A percentile compares a stretch with the other conserved stretches of the same genome.
Conservation (phyloP, 2,113 vertebrate species). For the Eulemur macaco region DNA sequence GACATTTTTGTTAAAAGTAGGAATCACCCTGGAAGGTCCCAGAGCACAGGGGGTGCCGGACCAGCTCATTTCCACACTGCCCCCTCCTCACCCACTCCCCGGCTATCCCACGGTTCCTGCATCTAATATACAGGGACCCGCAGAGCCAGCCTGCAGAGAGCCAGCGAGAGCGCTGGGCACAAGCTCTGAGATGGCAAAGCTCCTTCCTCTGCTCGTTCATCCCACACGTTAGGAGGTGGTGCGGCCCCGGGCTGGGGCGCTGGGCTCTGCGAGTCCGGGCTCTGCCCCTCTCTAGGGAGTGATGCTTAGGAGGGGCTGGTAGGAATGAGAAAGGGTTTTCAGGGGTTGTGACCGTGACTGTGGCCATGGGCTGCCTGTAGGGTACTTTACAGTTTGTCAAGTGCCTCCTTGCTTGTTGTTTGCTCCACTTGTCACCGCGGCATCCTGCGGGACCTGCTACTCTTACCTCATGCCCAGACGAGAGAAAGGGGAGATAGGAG, state of each 20-base stretch:
- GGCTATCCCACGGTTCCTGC: background rate
- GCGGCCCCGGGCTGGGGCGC: no score
- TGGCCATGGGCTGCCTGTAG: rapidly evolving
- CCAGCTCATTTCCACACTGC: background rate
- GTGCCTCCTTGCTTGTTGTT: rapidly evolving
- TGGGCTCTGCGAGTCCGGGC: background rate
- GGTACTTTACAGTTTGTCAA: rapidly evolving
- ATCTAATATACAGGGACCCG: background rate
- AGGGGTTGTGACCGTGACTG: rapidly evolving
- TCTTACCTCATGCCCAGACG: background rate
- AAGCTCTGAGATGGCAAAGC: background rate
- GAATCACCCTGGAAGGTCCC: background rate
- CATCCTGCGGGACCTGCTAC: rapidly evolving
- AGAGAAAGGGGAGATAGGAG: background rate
- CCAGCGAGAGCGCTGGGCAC: background rate
- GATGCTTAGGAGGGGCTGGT: no score
- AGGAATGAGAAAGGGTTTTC: background rate
- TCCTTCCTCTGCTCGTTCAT: background rate
- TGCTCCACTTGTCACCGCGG: background rate
- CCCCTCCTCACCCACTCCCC: background rate
- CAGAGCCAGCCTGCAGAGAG: background rate
- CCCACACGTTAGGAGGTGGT: background rate
- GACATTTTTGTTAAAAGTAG: background rate
- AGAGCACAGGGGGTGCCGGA: background rate
- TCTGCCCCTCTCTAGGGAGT: background rate